Evolutionary conservation across 1,140 invertebrate genomes (phyloP), one percentile per base, ranked within the genome.

Genomic region (Micrasema minimum): DNA sequence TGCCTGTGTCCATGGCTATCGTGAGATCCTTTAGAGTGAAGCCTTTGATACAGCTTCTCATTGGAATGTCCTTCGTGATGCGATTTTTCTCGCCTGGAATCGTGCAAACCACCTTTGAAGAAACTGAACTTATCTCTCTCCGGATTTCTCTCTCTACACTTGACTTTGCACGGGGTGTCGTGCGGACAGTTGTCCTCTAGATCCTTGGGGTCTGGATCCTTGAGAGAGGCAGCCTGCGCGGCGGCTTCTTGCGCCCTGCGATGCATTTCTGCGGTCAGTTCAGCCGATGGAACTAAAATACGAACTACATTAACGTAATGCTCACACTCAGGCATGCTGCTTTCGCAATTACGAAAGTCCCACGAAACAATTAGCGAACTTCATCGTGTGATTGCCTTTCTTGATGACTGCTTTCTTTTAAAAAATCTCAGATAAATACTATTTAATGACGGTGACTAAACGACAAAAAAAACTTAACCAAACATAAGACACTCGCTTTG

Each of bases 261-360:
- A 26, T 68, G 66, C 66, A 68, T 68, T 16, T 53, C 66, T 11
- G 66, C 66, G 12, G 66, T 68, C 11, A 68, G 20, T 45, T 68
- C 66, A 14, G 66, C 66, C 23, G 66, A 59, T 43, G 66, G 66
- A 9, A 68, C 67, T 43, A 61, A 10, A 11, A 69, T 22, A 9
- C 35, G 38, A 16, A 69, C 53, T 5, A 69, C 53, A 31, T 69
- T 69, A 3, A 61, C 57, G 14, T 69, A 59, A 4, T 46, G 67
- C n/a, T 69, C 67, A 53, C 53, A 69, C 55, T 69, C 53, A 18
- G 55, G 67, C 67, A 69, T 69, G 26, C 38, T 69, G 22, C 10
- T 43, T 20, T 18, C 20, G 11, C 48, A 14, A 16, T 45, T 16
- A 45, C 18, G 43, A n/a, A n/a, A n/a, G n/a, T n/a, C n/a, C n/a